phyloP scores from a whole-genome alignment of 2,888 invertebrate genomes.

The Schizaphis graminum region DNA sequence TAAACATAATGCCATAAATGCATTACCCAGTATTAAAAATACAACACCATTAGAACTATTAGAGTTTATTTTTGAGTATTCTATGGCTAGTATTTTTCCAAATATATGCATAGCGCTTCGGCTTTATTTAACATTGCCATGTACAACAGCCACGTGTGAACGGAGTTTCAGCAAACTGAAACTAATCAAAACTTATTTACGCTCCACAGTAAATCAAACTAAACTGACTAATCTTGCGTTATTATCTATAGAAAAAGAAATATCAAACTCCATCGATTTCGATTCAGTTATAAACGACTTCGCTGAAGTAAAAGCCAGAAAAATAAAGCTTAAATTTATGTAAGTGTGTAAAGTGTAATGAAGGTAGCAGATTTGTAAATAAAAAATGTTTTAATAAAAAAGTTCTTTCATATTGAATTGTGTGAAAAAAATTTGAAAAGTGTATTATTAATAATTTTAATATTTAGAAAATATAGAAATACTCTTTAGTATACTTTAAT shows the following conservation, averaged over 20 bases:
- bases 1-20: background rate
- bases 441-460: too few relatives aligned
- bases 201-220: background rate
- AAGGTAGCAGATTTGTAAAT: too few relatives aligned
- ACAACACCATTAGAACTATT: background rate
- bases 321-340: background rate
- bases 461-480: background rate
- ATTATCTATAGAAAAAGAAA: slow-evolving; percentile 5
- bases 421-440: too few relatives aligned
- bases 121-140: slow-evolving; percentile 4
- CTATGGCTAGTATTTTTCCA: background rate
- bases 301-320: slow-evolving; percentile 3
- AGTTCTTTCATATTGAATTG: too few relatives aligned
- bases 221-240: background rate
- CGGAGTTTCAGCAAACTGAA: background rate
- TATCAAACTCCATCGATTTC: background rate
- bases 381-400: too few relatives aligned
- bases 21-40: background rate
- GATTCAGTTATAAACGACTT: slow-evolving; percentile 14
- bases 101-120: slow-evolving; percentile 8
- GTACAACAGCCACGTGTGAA: background rate
- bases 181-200: background rate
- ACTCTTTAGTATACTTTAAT: background rate
- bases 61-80: slow-evolving; percentile 23
- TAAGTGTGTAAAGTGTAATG: background rate